These are phyloP conservation scores for Eupithecia pulchellata DNA, from an alignment of 2,888 invertebrate species.

Conservation along the genomic window DNA sequence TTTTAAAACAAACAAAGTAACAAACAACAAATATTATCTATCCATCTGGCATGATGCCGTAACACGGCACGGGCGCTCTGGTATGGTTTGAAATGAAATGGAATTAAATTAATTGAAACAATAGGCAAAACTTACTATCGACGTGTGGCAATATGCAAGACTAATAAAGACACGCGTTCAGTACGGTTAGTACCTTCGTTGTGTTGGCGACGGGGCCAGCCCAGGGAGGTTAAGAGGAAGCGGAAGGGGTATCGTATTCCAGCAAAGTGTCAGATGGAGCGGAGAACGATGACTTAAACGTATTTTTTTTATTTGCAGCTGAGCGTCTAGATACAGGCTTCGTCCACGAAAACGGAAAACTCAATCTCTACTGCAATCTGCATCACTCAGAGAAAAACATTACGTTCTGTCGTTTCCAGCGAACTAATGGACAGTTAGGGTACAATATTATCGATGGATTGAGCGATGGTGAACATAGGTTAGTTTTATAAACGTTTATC, in stretches of 20 bases:
- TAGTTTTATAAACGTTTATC: constrained; percentile 6
- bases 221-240: not conserved
- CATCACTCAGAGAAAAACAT: constrained; percentile 69
- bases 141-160: too few species aligned
- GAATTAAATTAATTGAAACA: too few species aligned
- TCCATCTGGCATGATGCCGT: too few species aligned
- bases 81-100: too few species aligned
- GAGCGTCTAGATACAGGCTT: constrained; percentile 78
- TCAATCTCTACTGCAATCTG: constrained; percentile 79
- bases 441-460: constrained; percentile 77
- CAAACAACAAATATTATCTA: too few species aligned
- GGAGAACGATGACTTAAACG: not conserved
- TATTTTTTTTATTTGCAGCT: constrained; percentile 53
- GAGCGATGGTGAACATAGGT: constrained; percentile 77
- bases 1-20: too few species aligned
- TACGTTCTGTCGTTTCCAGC: constrained; percentile 81
- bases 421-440: constrained; percentile 63
- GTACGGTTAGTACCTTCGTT: too few species aligned
- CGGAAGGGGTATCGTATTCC: not conserved
- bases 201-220: too few species aligned
- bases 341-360: constrained; percentile 59
- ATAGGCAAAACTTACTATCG: too few species aligned
- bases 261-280: not conserved
- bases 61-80: too few species aligned
- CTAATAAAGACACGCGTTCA: too few species aligned